Conservation (phyloP, 1,140 invertebrate genomes). For the Epicauta chinensis region DNA sequence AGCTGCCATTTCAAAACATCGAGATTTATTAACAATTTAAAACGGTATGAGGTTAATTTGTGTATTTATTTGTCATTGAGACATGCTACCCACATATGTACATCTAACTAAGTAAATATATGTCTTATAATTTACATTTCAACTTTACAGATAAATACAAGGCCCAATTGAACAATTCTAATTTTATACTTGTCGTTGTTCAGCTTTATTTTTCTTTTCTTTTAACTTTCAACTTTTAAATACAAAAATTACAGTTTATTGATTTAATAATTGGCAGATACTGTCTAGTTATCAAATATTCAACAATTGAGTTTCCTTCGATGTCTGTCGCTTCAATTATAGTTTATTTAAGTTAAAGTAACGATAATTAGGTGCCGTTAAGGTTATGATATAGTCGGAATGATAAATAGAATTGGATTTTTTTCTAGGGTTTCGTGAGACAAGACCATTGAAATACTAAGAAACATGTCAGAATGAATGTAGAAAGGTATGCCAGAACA, state of each 20-base stretch:
- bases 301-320: constrained; percentile 2
- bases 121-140: constrained; percentile 7
- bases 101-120: neutral
- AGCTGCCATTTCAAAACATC: constrained; percentile 14
- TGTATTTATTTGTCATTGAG: constrained; percentile 15
- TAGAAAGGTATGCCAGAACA: neutral
- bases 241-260: constrained; percentile 12
- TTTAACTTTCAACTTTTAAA: constrained; percentile 1
- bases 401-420: too few species aligned
- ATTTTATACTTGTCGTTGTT: too few species aligned
- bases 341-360: constrained; percentile 3
- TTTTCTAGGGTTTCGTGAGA: too few species aligned
- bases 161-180: too few species aligned
- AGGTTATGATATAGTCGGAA: too few species aligned
- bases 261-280: constrained; percentile 13
- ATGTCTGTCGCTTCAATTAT: constrained; percentile 7
- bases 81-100: constrained; percentile 11
- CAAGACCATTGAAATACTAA: too few species aligned
- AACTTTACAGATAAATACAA: constrained; percentile 1
- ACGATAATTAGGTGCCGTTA: constrained; percentile 7
- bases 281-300: constrained; percentile 9
- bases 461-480: neutral
- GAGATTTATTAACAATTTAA: constrained; percentile 17
- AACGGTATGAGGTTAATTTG: constrained; percentile 14
- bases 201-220: too few species aligned